Evolutionary conservation across 2,888 invertebrate genomes (phyloP).

Genomic region (Apantesis nais): DNA sequence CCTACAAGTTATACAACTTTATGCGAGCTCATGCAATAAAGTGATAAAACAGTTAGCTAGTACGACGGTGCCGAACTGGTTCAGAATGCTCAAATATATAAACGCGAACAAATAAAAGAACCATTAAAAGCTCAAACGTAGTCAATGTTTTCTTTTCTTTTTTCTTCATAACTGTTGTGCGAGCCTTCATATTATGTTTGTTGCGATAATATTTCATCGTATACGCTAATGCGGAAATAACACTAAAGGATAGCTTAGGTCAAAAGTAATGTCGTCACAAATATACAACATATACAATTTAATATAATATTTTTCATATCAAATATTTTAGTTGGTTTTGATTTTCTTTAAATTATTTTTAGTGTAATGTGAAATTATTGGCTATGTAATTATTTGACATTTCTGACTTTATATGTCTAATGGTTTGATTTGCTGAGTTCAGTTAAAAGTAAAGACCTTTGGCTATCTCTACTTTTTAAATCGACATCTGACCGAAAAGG

Average conservation of each 20-base stretch:
- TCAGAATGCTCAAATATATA: conserved; percentile 68
- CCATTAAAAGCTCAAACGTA: conserved; percentile 78
- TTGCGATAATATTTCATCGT: conserved; percentile 53
- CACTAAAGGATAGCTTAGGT: conserved; percentile 28
- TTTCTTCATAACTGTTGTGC: conserved; percentile 63
- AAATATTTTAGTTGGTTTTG: neutral
- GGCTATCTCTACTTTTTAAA: no score
- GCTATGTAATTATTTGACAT: no score
- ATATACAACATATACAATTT: neutral
- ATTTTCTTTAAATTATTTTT: neutral
- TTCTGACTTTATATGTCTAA: no score
- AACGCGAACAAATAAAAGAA: conserved; percentile 80
- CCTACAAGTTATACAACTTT: conserved; percentile 66
- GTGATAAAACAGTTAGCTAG: conserved; percentile 84
- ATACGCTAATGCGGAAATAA: conserved; percentile 48
- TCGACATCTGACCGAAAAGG: no score
- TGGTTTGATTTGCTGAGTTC: no score
- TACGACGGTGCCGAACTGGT: conserved; percentile 71
- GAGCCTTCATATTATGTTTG: conserved; percentile 53
- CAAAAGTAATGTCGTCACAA: neutral
- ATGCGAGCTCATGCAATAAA: conserved; percentile 83
- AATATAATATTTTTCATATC: neutral
- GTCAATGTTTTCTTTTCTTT: conserved; percentile 75
- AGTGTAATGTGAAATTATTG: no score
- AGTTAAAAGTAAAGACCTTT: no score